Evolutionary conservation across 1,140 invertebrate species (phyloP).

Genomic region (Macrotrachela quadricornifera): DNA sequence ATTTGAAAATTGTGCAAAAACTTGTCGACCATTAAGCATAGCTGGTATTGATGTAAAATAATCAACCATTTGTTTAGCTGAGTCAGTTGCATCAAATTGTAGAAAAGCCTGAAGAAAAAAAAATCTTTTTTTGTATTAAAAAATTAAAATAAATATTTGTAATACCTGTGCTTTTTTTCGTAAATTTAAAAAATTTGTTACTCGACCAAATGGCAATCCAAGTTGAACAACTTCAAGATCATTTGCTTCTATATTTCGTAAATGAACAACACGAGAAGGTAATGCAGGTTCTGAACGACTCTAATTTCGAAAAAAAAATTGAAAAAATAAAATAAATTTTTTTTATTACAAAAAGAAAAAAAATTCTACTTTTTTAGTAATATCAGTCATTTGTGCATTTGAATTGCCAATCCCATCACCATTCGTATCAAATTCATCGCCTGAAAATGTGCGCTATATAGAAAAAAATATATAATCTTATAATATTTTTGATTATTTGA

Average conservation of each 20-base stretch:
- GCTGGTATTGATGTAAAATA: constrained; percentile 65
- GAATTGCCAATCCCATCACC: too few relatives aligned
- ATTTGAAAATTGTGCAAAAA: constrained; percentile 94
- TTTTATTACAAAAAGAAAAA: too few relatives aligned
- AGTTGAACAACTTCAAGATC: constrained; percentile 89
- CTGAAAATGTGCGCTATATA: too few relatives aligned
- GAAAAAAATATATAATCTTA: too few relatives aligned
- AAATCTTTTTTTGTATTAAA: not conserved
- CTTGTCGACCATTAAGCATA: constrained; percentile 66
- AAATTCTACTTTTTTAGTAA: too few relatives aligned
- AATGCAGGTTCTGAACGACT: too few relatives aligned
- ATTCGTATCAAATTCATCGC: too few relatives aligned
- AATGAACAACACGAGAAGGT: constrained; percentile 82
- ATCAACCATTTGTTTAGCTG: constrained; percentile 74
- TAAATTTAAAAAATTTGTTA: constrained; percentile 79
- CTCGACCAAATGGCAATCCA: constrained; percentile 80
- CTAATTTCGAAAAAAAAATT: too few relatives aligned
- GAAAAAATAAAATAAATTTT: too few relatives aligned
- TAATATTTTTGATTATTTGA: too few relatives aligned
- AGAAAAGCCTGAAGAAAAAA: constrained; percentile 72
- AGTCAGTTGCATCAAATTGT: constrained; percentile 78
- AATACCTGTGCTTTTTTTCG: constrained; percentile 74
- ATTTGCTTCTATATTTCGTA: constrained; percentile 88
- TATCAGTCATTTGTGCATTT: too few relatives aligned
- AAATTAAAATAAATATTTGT: not conserved